A percentile compares a stretch with the other conserved stretches of the same genome.
phyloP scores from a whole-genome alignment of 2,888 invertebrate genomes.

The Erebia ligea region DNA sequence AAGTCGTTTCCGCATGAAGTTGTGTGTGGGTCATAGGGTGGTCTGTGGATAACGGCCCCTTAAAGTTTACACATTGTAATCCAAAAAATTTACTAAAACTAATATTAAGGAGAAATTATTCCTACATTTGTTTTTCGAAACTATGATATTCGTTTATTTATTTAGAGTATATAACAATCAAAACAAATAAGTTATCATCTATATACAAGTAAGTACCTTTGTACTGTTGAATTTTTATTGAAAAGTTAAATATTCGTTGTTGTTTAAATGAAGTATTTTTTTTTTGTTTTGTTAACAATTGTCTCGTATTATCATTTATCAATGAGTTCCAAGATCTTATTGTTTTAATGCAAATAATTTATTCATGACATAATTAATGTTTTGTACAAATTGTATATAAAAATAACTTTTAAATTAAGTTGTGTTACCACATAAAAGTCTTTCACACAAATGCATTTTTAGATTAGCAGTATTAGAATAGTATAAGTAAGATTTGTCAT shows the following conservation, averaged over 20 bases:
- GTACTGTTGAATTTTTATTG: too few species aligned
- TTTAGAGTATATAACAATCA: not conserved
- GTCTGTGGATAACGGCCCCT: not conserved
- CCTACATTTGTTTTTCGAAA: conserved; percentile 22
- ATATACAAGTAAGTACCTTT: too few species aligned
- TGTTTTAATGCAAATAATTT: conserved; percentile 10
- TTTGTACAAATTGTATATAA: conserved; percentile 47
- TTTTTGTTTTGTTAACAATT: not conserved
- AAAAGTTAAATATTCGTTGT: too few species aligned
- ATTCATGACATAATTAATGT: conserved; percentile 32
- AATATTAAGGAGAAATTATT: conserved; percentile 32
- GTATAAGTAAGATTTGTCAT: conserved; percentile 31
- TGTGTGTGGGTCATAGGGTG: not conserved
- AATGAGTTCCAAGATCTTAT: not conserved
- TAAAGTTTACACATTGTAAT: not conserved
- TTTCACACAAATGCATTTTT: conserved; percentile 46
- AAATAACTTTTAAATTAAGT: conserved; percentile 35
- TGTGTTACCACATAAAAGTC: conserved; percentile 43
- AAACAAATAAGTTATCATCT: too few species aligned
- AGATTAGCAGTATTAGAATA: conserved; percentile 44
- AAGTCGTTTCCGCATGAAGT: not conserved
- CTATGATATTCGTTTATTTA: not conserved
- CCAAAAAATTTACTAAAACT: conserved; percentile 24
- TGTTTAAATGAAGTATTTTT: not conserved
- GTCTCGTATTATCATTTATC: not conserved